phyloP scores from a whole-genome alignment of 2,113 vertebrate genomes.

The Scartelaos histophorus region DNA sequence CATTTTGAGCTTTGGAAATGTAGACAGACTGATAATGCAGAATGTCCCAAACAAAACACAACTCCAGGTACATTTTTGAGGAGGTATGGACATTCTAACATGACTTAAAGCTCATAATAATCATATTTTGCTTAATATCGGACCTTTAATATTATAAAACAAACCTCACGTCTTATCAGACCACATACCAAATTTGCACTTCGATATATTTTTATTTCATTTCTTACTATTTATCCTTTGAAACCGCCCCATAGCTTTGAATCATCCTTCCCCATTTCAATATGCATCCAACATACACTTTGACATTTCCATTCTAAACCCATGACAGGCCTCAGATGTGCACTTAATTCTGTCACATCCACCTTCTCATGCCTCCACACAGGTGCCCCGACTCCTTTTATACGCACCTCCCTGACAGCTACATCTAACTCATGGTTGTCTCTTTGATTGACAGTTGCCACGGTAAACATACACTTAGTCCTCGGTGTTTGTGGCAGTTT shows the following conservation, averaged over 20 bases:
- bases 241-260: neutral
- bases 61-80: no score
- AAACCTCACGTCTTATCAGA: no score
- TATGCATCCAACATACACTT: slow-evolving; percentile 23
- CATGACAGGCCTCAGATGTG: slow-evolving; percentile 13
- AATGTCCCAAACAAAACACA: no score
- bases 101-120: no score
- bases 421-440: slow-evolving; percentile 23
- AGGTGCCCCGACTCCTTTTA: slow-evolving; percentile 12
- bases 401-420: slow-evolving; percentile 37
- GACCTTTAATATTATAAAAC: no score
- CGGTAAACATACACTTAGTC: slow-evolving; percentile 40
- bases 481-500: slow-evolving; percentile 42
- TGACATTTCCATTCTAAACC: slow-evolving; percentile 22
- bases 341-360: slow-evolving; percentile 20
- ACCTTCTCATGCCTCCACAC: slow-evolving; percentile 14
- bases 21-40: no score
- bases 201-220: no score
- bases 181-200: no score
- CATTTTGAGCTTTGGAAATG: no score
- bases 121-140: no score
- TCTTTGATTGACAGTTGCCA: slow-evolving; percentile 34
- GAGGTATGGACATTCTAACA: no score
- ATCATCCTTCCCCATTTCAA: neutral
- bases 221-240: neutral